Evolutionary conservation across 2,888 invertebrate genomes (phyloP).

Genomic region (Mongoloraphidia duomilia): DNA sequence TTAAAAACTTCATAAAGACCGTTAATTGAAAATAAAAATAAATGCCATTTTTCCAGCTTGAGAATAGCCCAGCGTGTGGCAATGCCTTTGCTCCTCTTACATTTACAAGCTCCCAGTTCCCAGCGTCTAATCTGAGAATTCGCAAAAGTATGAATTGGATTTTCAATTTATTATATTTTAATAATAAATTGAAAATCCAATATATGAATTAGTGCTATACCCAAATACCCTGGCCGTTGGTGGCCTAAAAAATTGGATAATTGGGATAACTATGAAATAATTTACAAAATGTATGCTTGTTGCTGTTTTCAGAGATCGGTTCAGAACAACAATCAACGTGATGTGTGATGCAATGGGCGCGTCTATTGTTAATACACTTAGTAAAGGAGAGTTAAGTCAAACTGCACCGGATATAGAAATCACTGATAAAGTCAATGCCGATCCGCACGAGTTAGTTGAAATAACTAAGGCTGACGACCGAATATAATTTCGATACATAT

Average conservation of each 20-base stretch:
- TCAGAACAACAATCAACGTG: slow-evolving; percentile 84
- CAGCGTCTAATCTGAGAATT: too few relatives aligned
- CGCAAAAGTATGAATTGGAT: too few relatives aligned
- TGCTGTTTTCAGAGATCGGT: slow-evolving; percentile 53
- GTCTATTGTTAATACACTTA: slow-evolving; percentile 75
- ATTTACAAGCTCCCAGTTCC: too few relatives aligned
- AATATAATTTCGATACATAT: slow-evolving; percentile 11
- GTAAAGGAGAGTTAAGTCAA: slow-evolving; percentile 51
- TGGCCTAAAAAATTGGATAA: not conserved
- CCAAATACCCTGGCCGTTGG: not conserved
- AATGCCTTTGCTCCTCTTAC: too few relatives aligned
- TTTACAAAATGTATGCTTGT: not conserved
- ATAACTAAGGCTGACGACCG: slow-evolving; percentile 24
- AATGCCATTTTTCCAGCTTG: too few relatives aligned
- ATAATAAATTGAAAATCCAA: too few relatives aligned
- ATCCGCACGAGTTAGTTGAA: slow-evolving; percentile 53
- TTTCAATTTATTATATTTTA: too few relatives aligned
- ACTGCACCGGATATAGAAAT: slow-evolving; percentile 27
- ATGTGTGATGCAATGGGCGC: slow-evolving; percentile 92
- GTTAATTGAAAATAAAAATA: too few relatives aligned
- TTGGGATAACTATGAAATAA: not conserved
- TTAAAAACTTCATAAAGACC: too few relatives aligned
- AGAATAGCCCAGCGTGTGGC: too few relatives aligned
- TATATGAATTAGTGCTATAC: too few relatives aligned
- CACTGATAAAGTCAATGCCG: slow-evolving; percentile 32